Percentiles rank a stretch among this genome's conserved stretches.
These are phyloP conservation scores for Lasioglossum pauxillum DNA, from an alignment of 2,888 invertebrate species.

Conservation along the genomic window DNA sequence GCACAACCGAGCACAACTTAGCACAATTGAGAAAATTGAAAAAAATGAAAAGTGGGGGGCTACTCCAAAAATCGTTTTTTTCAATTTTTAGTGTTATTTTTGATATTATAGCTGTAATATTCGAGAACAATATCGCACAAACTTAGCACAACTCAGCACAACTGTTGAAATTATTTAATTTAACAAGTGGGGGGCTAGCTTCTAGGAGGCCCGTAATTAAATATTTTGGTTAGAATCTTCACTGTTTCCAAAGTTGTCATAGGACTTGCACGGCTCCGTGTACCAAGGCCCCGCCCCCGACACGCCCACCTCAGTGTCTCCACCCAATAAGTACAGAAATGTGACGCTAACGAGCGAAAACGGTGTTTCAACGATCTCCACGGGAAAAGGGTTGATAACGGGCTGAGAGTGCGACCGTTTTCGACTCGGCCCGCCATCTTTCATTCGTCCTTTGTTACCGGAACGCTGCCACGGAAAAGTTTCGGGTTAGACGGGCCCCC, in stretches of 20 bases:
- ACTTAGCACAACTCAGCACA: too few relatives aligned
- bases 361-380: background rate
- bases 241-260: too few relatives aligned
- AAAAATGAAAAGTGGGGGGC: too few relatives aligned
- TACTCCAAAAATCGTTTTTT: too few relatives aligned
- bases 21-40: too few relatives aligned
- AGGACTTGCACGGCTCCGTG: background rate
- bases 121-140: too few relatives aligned
- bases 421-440: background rate
- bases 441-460: slow-evolving; percentile 59
- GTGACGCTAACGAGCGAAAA: background rate
- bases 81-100: too few relatives aligned
- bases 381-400: background rate
- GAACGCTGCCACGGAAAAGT: slow-evolving; percentile 58
- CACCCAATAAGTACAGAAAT: background rate
- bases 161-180: too few relatives aligned
- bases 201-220: too few relatives aligned
- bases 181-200: too few relatives aligned
- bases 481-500: slow-evolving; percentile 30
- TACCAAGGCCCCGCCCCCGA: background rate
- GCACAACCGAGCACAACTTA: too few relatives aligned
- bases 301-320: background rate
- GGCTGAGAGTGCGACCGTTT: background rate
- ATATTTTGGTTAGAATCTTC: background rate
- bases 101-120: too few relatives aligned